Evolutionary conservation across 1,140 invertebrate genomes (phyloP), one percentile per base, ranked within the genome.

Genomic region (Bombus pyrosoma): DNA sequence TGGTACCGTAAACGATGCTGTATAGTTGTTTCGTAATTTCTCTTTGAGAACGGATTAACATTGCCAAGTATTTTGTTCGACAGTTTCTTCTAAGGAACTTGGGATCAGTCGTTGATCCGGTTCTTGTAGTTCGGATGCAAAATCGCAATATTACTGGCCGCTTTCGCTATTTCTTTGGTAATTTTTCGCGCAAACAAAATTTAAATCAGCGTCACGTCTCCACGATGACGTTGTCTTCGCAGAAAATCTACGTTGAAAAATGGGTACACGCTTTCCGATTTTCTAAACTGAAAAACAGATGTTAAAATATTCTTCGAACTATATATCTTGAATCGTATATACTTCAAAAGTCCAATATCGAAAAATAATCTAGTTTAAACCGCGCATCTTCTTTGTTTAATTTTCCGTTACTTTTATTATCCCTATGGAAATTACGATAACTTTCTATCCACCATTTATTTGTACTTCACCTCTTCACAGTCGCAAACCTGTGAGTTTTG

Each of bases 161-260:
- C n/a, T 64, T 66, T 41, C 41, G 59, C 59, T 62, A 76, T 74
- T 64, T 73, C 76, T 75, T 28, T 34, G 37, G 76, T 32, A 64
- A 78, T 73, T 73, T 41, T 68, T 32, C 25, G 34, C 18, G 64
- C 64, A 43, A 71, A 81, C 43, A 18, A 71, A 81, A 72, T 72
- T 72, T 53, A 81, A 28, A 72, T 81, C 47, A 53, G 15, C 39
- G 59, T 32, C 59, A 25, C 66, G 57, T 41, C 37, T 43, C 39
- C 39, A 9, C 22, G 39, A 39, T 22, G 53, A 47, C 37, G 39
- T 74, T 74, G 22, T 32, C 15, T 9, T 22, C n/a, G 37, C 25
- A 32, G 41, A 18, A 64, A 74, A 43, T 72, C 47, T n/a, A 15
- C n/a, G 15, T 9, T 32, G 28, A n/a, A 28, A 73, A 73, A 39